Evolutionary conservation across 2,113 vertebrate genomes (phyloP).

Genomic region (Toxotes chatareus): DNA sequence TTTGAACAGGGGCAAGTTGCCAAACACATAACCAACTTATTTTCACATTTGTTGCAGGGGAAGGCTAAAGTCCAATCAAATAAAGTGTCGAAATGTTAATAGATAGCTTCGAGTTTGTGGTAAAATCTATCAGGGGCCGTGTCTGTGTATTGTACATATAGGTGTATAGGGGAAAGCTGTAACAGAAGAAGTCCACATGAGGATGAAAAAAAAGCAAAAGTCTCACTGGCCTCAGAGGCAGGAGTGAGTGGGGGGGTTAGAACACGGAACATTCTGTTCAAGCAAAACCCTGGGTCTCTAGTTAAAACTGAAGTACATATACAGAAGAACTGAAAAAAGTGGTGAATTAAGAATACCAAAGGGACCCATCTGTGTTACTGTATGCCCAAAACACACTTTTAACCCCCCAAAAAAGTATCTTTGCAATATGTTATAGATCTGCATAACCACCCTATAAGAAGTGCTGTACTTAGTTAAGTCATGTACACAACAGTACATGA

Average conservation of each 20-base stretch:
- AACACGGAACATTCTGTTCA: constrained; percentile 68
- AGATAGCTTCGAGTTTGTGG: background rate
- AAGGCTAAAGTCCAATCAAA: background rate
- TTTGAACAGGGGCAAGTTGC: background rate
- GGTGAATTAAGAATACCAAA: background rate
- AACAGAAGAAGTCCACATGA: background rate
- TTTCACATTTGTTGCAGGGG: background rate
- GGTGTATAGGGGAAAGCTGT: background rate
- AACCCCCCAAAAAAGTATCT: background rate
- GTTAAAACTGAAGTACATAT: constrained; percentile 8
- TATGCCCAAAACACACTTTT: background rate
- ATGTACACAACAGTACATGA: background rate
- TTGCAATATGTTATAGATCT: background rate
- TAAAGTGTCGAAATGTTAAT: constrained; percentile 2
- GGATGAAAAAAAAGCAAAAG: background rate
- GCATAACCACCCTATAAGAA: background rate
- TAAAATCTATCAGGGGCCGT: background rate
- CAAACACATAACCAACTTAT: background rate
- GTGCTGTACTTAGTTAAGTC: background rate
- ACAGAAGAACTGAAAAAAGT: background rate
- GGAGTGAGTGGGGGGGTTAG: constrained; percentile 20
- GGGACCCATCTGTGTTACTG: background rate
- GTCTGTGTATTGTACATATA: background rate
- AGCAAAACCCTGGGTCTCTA: constrained; percentile 4
- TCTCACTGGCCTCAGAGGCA: constrained; percentile 26